phyloP scores from a whole-genome alignment of 2,113 vertebrate species.

The Bubo scandiacus region DNA sequence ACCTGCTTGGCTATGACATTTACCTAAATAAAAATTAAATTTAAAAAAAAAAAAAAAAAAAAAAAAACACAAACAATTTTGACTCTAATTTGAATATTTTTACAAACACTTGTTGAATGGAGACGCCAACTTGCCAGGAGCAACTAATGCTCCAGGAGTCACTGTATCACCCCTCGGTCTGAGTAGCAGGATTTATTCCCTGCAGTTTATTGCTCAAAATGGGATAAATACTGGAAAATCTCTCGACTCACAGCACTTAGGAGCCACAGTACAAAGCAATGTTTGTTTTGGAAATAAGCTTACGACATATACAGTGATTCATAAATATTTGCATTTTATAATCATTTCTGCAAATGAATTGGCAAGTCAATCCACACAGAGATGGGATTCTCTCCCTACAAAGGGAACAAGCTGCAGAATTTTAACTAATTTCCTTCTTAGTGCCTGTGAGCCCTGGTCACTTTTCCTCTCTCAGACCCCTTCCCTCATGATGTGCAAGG shows the following conservation, averaged over 20 bases:
- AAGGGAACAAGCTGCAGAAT: slow-evolving; percentile 30
- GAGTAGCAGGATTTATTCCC: slow-evolving; percentile 23
- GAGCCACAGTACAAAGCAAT: background rate
- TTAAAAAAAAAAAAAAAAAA: slow-evolving; percentile 11
- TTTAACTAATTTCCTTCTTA: slow-evolving; percentile 51
- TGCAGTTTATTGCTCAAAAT: background rate
- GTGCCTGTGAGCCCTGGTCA: slow-evolving; percentile 2
- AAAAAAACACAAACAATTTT: slow-evolving; percentile 10
- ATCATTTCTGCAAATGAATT: slow-evolving; percentile 66
- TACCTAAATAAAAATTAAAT: slow-evolving; percentile 56
- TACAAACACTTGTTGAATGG: slow-evolving; percentile 36
- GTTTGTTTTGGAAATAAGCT: slow-evolving; percentile 68
- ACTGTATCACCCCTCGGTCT: background rate
- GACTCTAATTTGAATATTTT: slow-evolving; percentile 42
- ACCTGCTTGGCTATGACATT: slow-evolving; percentile 22
- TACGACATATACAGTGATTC: slow-evolving; percentile 51
- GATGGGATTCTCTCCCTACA: background rate
- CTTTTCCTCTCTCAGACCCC: slow-evolving; percentile 8
- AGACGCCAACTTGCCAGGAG: slow-evolving; percentile 26
- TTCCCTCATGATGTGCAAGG: background rate
- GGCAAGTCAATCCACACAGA: slow-evolving; percentile 6
- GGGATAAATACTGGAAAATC: background rate
- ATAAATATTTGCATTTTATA: slow-evolving; percentile 73
- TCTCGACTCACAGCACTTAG: background rate
- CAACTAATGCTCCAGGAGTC: background rate